Evolutionary conservation across 2,888 invertebrate species (phyloP).

Genomic region (Taphrorychus bicolor): DNA sequence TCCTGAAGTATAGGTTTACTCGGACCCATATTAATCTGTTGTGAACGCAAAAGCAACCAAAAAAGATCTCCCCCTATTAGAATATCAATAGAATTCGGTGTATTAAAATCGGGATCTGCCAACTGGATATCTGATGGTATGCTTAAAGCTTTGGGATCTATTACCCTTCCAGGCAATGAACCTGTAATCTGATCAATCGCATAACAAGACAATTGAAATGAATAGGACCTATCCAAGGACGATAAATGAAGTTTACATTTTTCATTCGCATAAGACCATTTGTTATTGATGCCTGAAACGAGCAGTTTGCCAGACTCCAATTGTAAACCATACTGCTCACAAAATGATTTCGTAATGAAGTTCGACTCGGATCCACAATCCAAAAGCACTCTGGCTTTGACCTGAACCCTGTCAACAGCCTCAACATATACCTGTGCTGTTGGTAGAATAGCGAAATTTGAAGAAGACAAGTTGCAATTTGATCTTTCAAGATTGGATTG

Average conservation of each 20-base stretch:
- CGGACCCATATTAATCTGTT: constrained; percentile 14
- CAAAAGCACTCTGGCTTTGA: constrained; percentile 22
- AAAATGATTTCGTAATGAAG: constrained; percentile 29
- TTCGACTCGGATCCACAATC: constrained; percentile 34
- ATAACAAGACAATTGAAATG: constrained; percentile 31
- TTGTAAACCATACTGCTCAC: constrained; percentile 24
- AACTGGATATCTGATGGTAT: constrained; percentile 24
- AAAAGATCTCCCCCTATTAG: constrained; percentile 31
- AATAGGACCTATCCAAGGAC: constrained; percentile 12
- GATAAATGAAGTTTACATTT: constrained; percentile 26
- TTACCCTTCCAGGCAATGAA: constrained; percentile 8
- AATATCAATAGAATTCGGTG: constrained; percentile 27
- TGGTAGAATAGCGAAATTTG: constrained; percentile 17
- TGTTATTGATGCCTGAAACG: constrained; percentile 24
- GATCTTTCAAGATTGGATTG: constrained; percentile 1
- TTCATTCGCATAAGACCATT: constrained; percentile 15
- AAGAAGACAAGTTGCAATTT: constrained; percentile 12
- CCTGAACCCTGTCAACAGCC: background rate
- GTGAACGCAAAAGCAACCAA: constrained; percentile 15
- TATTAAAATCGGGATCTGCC: constrained; percentile 28
- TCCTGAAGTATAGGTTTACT: constrained; percentile 20
- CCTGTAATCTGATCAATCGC: constrained; percentile 31
- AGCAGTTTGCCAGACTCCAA: constrained; percentile 19
- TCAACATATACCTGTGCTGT: constrained; percentile 9
- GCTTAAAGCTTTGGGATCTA: constrained; percentile 13